Conservation (phyloP, 2,797 vertebrate species). For the Peromyscus aztecus region DNA sequence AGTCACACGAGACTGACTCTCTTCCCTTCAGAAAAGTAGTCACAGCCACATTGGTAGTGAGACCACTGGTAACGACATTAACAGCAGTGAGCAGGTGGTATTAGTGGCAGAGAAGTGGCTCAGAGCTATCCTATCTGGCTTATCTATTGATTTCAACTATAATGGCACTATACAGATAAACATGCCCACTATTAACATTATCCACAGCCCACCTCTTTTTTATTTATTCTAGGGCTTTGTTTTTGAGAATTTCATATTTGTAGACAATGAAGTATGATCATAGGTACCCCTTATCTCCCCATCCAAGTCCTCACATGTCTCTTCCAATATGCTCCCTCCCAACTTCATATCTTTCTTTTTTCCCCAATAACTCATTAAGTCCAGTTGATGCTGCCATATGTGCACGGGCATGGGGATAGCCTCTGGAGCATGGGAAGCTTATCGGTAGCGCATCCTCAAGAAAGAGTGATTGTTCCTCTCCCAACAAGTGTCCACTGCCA, state of each 20-base stretch:
- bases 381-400: no score
- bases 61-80: background rate
- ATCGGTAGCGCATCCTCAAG: background rate
- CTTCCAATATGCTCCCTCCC: background rate
- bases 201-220: background rate
- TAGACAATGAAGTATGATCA: background rate
- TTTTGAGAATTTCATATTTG: background rate
- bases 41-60: background rate
- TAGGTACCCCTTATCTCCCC: background rate
- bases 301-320: background rate
- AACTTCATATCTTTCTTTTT: background rate
- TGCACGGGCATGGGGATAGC: background rate
- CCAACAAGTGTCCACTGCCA: background rate
- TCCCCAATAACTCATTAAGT: background rate
- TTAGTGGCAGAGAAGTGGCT: background rate
- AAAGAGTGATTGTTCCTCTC: background rate
- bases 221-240: background rate
- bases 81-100: background rate
- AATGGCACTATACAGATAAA: background rate
- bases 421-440: background rate
- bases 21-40: conserved; percentile 18
- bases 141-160: background rate
- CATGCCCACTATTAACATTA: background rate
- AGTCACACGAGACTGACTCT: background rate
- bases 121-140: background rate